Evolutionary conservation across 1,140 invertebrate species (phyloP), one percentile per base, ranked within the genome.

Genomic region (Ylistrum balloti): DNA sequence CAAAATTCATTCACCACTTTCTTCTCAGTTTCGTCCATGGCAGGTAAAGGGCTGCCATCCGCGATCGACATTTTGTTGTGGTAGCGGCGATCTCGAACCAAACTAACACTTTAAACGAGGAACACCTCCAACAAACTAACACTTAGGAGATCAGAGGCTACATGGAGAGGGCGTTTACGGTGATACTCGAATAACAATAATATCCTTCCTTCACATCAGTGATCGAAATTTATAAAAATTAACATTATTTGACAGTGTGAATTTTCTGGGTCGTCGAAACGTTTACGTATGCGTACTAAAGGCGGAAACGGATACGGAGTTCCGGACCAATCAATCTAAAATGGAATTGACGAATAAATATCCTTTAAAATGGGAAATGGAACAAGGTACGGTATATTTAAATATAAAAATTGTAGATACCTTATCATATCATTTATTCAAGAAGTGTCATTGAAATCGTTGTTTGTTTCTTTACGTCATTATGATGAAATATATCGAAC

Each of bases 1-100:
- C 98, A 99, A 96, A 99, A 99, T 96, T 99, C 99, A 96, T 98
- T 97, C 91, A 99, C 98, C 95, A 99, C 98, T 97, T 99, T 99
- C 95, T 98, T 97, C 96, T 99, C 98, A 91, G 94, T 94, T 90
- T 95, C 95, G 91, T 96, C 95, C 94, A 96, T 95, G 56, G 92
- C 90, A 33, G 86, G 89, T 85, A 88, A n/a, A n/a, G n/a, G 86
- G 32, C 85, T 28, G 15, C 87, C 87, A 48, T 88, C 92, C 34
- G 95, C 93, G 45, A 93, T 91, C 89, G 95, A 94, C 94, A 95
- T 95, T 93, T 95, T 95, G 93, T 93, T 93, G 56, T 74, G 56
- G 45, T 74, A 74, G 56, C 56, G n/a, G 56, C 56, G 56, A 28
- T 74, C 56, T 74, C 5, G n/a, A 74, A 74, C n/a, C 56, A 74